Evolutionary conservation across 1,140 invertebrate species (phyloP).

Genomic region (Lepidurus arcticus): DNA sequence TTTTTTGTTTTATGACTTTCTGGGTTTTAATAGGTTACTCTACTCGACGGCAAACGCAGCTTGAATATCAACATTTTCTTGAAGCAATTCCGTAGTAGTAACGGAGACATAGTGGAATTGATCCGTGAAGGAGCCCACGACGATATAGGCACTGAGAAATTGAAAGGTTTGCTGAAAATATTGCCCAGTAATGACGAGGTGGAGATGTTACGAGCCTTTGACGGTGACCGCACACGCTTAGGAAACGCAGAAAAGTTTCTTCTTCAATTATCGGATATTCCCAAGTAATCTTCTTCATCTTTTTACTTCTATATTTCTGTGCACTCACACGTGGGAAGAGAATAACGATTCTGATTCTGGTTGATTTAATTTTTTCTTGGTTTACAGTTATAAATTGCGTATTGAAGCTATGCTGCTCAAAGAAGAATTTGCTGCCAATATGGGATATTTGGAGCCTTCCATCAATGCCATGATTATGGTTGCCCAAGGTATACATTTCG

Average conservation of each 20-base stretch:
- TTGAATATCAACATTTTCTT: constrained; percentile 96
- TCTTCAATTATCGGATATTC: constrained; percentile 74
- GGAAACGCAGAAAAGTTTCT: constrained; percentile 91
- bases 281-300: constrained; percentile 59
- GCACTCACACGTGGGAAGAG: not conserved
- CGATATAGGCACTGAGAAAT: constrained; percentile 84
- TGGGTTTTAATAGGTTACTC: constrained; percentile 62
- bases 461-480: constrained; percentile 87
- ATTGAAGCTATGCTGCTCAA: constrained; percentile 94
- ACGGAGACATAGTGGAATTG: constrained; percentile 83
- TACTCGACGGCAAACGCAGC: constrained; percentile 90
- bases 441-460: constrained; percentile 84
- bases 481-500: constrained; percentile 57
- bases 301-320: not conserved
- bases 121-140: constrained; percentile 78
- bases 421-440: constrained; percentile 89
- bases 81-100: constrained; percentile 90
- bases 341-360: not conserved
- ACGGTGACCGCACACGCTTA: constrained; percentile 71
- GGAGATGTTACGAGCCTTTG: constrained; percentile 79
- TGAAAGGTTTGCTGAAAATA: constrained; percentile 85
- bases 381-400: constrained; percentile 77
- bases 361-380: constrained; percentile 35
- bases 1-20: constrained; percentile 35
- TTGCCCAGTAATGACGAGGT: constrained; percentile 88